Evolutionary conservation across 2,888 invertebrate species (phyloP).

Genomic region (Temnothorax unifasciatus): DNA sequence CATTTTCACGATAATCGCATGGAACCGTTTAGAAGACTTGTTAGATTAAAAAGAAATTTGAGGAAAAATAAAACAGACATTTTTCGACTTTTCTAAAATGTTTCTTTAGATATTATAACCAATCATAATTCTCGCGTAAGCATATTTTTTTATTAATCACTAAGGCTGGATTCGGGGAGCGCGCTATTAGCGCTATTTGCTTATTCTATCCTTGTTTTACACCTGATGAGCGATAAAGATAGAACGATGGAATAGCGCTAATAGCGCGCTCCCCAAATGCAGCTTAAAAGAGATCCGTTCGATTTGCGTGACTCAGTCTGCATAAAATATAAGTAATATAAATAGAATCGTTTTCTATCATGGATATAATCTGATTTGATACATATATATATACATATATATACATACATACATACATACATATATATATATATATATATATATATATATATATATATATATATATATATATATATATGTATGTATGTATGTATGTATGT

Average conservation of each 20-base stretch:
- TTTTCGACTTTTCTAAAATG: neutral
- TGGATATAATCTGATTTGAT: constrained; percentile 21
- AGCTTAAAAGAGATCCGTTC: neutral
- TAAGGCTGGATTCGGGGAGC: too few relatives aligned
- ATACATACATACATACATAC: too few relatives aligned
- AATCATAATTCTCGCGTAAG: constrained; percentile 24
- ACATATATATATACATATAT: too few relatives aligned
- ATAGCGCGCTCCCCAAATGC: too few relatives aligned
- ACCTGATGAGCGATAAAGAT: too few relatives aligned
- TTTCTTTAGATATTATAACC: neutral
- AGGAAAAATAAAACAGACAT: neutral
- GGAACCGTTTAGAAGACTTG: neutral
- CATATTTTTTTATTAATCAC: neutral
- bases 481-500: too few relatives aligned
- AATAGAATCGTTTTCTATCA: neutral
- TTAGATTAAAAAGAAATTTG: neutral
- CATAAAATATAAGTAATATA: neutral
- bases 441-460: too few relatives aligned
- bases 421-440: too few relatives aligned
- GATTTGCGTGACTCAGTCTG: neutral
- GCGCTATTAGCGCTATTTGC: too few relatives aligned
- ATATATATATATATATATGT: too few relatives aligned
- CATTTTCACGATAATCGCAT: neutral
- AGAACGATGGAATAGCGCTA: too few relatives aligned
- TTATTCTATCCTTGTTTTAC: too few relatives aligned